These are phyloP conservation scores for Cordilura impudica DNA, from an alignment of 2,888 invertebrate species.

Conservation along the genomic window DNA sequence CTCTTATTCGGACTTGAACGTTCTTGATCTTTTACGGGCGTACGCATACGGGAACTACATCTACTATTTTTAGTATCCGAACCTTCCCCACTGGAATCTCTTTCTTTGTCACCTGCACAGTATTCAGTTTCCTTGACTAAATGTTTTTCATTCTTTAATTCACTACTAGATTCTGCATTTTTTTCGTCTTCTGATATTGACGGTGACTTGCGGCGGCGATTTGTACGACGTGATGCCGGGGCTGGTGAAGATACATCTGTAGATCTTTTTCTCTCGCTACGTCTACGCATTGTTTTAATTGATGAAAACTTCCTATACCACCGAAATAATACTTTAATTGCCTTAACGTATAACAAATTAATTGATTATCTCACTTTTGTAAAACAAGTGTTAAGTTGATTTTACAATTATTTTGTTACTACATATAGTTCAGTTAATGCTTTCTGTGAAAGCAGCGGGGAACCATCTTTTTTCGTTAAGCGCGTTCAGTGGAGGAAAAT, in stretches of 20 bases:
- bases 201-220: conserved; percentile 68
- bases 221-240: conserved; percentile 70
- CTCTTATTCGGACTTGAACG: conserved; percentile 66
- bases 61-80: conserved; percentile 45
- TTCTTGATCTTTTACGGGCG: conserved; percentile 59
- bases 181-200: conserved; percentile 68
- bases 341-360: neutral
- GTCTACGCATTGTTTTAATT: conserved; percentile 82
- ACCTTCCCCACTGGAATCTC: conserved; percentile 69
- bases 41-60: conserved; percentile 66
- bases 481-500: conserved; percentile 32
- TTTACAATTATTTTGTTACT: conserved; percentile 6
- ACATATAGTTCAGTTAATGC: conserved; percentile 57
- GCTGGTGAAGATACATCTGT: conserved; percentile 82
- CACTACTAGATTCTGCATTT: conserved; percentile 64
- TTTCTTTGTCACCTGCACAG: conserved; percentile 35
- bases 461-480: conserved; percentile 54
- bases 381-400: conserved; percentile 11
- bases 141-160: conserved; percentile 65
- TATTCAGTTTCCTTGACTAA: conserved; percentile 20
- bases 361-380: conserved; percentile 10
- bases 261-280: conserved; percentile 84
- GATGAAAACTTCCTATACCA: neutral
- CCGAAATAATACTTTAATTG: conserved; percentile 17
- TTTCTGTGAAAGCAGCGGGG: conserved; percentile 53